These are phyloP conservation scores for Epinotia ramella DNA, from an alignment of 2,888 invertebrate genomes.

Conservation along the genomic window DNA sequence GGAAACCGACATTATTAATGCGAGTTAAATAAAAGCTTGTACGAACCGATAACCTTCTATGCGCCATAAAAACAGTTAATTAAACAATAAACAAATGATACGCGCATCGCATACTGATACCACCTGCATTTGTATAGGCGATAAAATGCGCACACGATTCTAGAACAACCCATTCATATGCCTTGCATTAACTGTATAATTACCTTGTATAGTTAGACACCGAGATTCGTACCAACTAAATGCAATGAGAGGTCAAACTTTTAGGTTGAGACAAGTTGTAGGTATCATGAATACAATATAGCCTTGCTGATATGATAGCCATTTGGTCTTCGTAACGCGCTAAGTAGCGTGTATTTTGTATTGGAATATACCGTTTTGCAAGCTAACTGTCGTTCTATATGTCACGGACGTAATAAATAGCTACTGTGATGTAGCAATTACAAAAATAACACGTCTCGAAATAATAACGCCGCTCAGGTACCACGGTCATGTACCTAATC, in stretches of 20 bases:
- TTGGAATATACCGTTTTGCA: constrained; percentile 2
- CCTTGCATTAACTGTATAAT: background rate
- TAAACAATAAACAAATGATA: background rate
- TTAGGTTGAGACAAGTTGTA: background rate
- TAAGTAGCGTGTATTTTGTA: background rate
- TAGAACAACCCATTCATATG: background rate
- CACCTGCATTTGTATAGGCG: constrained; percentile 17
- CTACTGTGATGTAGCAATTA: constrained; percentile 1
- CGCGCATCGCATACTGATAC: background rate
- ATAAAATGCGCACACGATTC: constrained; percentile 18
- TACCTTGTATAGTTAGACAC: background rate
- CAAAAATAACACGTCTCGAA: background rate
- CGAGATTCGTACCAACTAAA: background rate
- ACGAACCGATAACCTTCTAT: too few relatives aligned
- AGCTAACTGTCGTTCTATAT: background rate
- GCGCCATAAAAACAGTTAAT: background rate
- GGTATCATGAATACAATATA: background rate
- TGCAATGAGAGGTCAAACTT: background rate
- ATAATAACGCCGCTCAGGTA: background rate
- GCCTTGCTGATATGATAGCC: constrained; percentile 4
- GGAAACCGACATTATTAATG: too few relatives aligned
- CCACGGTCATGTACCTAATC: too few relatives aligned
- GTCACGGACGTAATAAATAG: constrained; percentile 4
- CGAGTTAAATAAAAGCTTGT: too few relatives aligned
- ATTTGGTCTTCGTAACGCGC: background rate